Base-by-base conservation (phyloP, 1,140 invertebrate genomes). In the Monomorium pharaonis region DNA sequence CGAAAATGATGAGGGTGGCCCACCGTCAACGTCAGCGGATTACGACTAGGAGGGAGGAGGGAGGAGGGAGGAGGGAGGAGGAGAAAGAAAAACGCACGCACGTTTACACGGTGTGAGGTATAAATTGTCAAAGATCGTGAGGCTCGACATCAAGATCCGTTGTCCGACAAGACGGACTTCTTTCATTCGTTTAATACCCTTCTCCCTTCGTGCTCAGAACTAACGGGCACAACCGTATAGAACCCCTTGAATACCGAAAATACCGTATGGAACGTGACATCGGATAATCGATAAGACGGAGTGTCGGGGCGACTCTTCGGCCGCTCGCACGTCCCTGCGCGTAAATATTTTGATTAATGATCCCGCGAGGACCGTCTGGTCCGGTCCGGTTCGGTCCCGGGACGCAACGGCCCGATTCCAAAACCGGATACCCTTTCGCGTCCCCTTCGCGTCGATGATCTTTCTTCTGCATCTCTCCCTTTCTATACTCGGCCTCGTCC, bases 331-430 rank as follows among this genome's bases (percentile, higher is more conserved):
- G 83, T 88, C 87, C 62, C 60, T 62, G 76, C 74, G 85, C 77
- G 83, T 87, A 92, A 93, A 93, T 93, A 92, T 93, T 93, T 93
- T 94, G 93, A 94, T 94, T 93, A 93, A 94, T 93, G 91, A 87
- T 72, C 84, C 87, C 72, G 44, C 77, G 76, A 54, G n/a, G 72
- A 77, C 24, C 37, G 78, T 75, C 27, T 51, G 49, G 37, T 76
- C 86, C 67, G 76, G 65, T 69, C 37, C 24, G 74, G 74, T 63
- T 49, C 44, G 37, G 56, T 83, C 63, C 65, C 80, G 80, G 78
- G 56, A 74, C 60, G 60, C 88, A 92, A 92, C 90, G 92, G 92
- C 89, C 93, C 92, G 91, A 90, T 94, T 93, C 93, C 91, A 90
- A 92, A 93, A 93, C 92, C 92, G 93, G 93, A 93, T 91, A 88